Evolutionary conservation across 2,113 vertebrate genomes (phyloP), one percentile per base, ranked within the genome.

Genomic region (Porphyrio hochstetteri): DNA sequence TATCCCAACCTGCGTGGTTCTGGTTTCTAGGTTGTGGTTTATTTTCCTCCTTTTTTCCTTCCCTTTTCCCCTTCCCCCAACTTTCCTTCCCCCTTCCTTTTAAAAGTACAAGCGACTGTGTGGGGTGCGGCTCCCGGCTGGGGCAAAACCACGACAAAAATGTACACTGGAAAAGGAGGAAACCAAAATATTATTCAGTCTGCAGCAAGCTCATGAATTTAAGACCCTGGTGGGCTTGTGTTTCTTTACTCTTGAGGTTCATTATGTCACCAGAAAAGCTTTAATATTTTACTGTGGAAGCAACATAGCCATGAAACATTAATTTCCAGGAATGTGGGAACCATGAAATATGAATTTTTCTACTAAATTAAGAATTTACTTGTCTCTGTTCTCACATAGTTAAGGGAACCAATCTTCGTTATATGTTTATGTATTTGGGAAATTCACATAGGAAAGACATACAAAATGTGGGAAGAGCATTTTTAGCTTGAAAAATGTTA

Each of bases 121-220:
- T n/a, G n/a, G n/a, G n/a, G n/a, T n/a, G n/a, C n/a, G n/a, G n/a
- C n/a, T n/a, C n/a, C n/a, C n/a, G n/a, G n/a, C n/a, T n/a, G n/a
- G n/a, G n/a, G n/a, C n/a, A n/a, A n/a, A n/a, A n/a, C n/a, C n/a
- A n/a, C n/a, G n/a, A n/a, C n/a, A n/a, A n/a, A n/a, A n/a, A 90
- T 81, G 56, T 40, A 77, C 31, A 35, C 87, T 38, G 17, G 70
- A 92, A 96, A 92, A 77, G 36, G 46, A 91, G 67, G 70, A 94
- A 97, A 87, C 23, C 36, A 93, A 94, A 97, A 95, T 95, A 96
- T 92, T 95, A 71, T 92, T 88, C 63, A 93, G 60, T 86, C 89
- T 93, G 53, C 48, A 86, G 48, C 44, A 65, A 82, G 79, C 72
- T 68, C 48, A 48, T 72, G 65, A 48, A 79, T 92, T 93, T 93